Evolutionary conservation across 1,140 invertebrate species (phyloP), one percentile per base, ranked within the genome.

Genomic region (Ctenoplectra terminalis): DNA sequence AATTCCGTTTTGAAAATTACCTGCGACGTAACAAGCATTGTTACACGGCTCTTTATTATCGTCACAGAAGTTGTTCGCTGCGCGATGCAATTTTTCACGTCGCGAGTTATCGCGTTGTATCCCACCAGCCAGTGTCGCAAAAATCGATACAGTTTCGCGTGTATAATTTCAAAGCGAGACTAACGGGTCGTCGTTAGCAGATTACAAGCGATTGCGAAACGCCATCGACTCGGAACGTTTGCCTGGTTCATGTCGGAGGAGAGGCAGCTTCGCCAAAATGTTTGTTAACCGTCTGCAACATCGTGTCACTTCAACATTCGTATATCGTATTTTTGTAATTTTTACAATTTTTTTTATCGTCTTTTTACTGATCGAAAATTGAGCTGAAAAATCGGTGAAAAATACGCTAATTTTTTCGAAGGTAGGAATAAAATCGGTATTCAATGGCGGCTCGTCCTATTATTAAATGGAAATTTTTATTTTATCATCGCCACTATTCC

Each of bases 281-380:
- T 29, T 61, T 23, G 17, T 56, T 75, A 70, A 37, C 78, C 84
- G 67, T 79, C 63, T 29, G 48, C 40, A 40, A 9, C 40, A 40
- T 5, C 15, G 31, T 50, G 29, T 4, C 23, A 8, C n/a, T 31
- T n/a, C n/a, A 15, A 23, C 4, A n/a, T n/a, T n/a, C n/a, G n/a
- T n/a, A n/a, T n/a, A n/a, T n/a, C n/a, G n/a, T n/a, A n/a, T n/a
- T n/a, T n/a, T n/a, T n/a, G 23, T 29, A 11, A 8, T 11, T 40
- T 40, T 40, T 40, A 40, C 40, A 40, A 40, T 40, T 40, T n/a
- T n/a, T n/a, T n/a, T n/a, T n/a, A n/a, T n/a, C n/a, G n/a, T n/a
- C n/a, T n/a, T n/a, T n/a, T n/a, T n/a, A n/a, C n/a, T n/a, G n/a
- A n/a, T n/a, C n/a, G n/a, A n/a, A n/a, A n/a, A n/a, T n/a, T n/a